Percentiles rank a stretch among this genome's conserved stretches.
Evolutionary conservation across 2,888 invertebrate genomes (phyloP).

Genomic region (Ctenicera cuprea): DNA sequence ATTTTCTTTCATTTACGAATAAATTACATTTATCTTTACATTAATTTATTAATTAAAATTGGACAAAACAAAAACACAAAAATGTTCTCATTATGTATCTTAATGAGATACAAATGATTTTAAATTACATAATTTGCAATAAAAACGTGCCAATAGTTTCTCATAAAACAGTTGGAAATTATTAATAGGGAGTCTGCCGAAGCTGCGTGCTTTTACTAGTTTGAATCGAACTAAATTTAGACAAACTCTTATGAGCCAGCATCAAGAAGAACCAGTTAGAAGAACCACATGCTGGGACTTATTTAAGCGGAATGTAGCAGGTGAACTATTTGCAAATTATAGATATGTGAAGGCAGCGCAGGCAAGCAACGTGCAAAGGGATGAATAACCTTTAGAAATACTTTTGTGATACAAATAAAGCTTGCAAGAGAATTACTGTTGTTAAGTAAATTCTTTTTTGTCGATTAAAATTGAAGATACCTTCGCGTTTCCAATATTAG

Average conservation of each 20-base stretch:
- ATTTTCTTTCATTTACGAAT: no score
- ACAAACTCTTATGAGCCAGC: background rate
- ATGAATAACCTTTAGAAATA: conserved; percentile 37
- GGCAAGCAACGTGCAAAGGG: conserved; percentile 20
- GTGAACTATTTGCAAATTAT: conserved; percentile 45
- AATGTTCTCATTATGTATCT: no score
- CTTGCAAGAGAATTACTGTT: conserved; percentile 23
- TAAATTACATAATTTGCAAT: background rate
- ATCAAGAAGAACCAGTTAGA: conserved; percentile 37
- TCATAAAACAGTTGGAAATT: background rate
- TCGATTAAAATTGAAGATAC: conserved; percentile 8
- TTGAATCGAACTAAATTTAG: conserved; percentile 28
- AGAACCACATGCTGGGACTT: conserved; percentile 31
- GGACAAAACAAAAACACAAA: no score
- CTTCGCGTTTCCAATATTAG: conserved; percentile 17
- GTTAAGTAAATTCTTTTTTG: conserved; percentile 12
- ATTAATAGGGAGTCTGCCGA: background rate
- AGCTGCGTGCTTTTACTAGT: background rate
- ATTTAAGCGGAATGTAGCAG: conserved; percentile 39
- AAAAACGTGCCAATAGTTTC: background rate
- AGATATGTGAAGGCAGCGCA: conserved; percentile 39
- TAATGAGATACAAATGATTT: background rate
- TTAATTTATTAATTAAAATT: no score
- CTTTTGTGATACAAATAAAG: conserved; percentile 25
- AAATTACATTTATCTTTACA: no score